Percentiles rank a stretch among this genome's conserved stretches.
These are phyloP conservation scores for Montipora capitata DNA, from an alignment of 92 coral and sea anemone species.

Conservation along the genomic window DNA sequence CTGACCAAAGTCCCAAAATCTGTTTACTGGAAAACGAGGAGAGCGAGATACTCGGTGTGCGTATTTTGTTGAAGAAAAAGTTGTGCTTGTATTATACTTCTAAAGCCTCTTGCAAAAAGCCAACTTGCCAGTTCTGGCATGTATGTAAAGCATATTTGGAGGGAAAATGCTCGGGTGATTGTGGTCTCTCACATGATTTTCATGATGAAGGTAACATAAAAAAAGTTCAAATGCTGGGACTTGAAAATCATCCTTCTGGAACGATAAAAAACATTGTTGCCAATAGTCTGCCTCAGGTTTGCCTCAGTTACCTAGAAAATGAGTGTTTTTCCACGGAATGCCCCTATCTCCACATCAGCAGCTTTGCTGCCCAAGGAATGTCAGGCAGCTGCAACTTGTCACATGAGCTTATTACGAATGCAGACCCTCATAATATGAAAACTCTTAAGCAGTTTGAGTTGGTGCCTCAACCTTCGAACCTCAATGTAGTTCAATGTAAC, in stretches of 20 bases:
- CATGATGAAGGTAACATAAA: conserved; percentile 58
- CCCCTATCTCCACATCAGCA: conserved; percentile 53
- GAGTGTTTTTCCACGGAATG: conserved; percentile 36
- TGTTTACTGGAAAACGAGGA: conserved; percentile 27
- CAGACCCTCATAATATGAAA: conserved; percentile 11
- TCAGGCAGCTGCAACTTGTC: conserved; percentile 12
- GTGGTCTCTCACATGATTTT: conserved; percentile 69
- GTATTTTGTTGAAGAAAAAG: conserved; percentile 48
- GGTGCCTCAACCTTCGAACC: conserved; percentile 27
- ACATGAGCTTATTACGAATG: neutral
- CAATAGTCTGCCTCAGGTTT: conserved; percentile 64
- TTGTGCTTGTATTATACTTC: conserved; percentile 69
- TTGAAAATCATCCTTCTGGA: conserved; percentile 2
- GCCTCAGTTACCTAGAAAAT: conserved; percentile 35
- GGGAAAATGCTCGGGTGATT: conserved; percentile 50
- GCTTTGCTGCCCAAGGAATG: conserved; percentile 1
- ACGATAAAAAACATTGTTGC: conserved; percentile 29
- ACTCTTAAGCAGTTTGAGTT: conserved; percentile 29
- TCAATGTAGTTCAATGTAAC: conserved; percentile 7
- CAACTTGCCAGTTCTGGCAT: conserved; percentile 68
- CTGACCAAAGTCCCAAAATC: conserved; percentile 25
- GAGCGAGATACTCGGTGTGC: conserved; percentile 45
- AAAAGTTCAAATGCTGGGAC: conserved; percentile 26
- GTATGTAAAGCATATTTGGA: conserved; percentile 69
- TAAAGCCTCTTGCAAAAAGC: conserved; percentile 49